Conservation (phyloP, 92 coral and sea anemone genomes). For the Plumapathes pennacea region DNA sequence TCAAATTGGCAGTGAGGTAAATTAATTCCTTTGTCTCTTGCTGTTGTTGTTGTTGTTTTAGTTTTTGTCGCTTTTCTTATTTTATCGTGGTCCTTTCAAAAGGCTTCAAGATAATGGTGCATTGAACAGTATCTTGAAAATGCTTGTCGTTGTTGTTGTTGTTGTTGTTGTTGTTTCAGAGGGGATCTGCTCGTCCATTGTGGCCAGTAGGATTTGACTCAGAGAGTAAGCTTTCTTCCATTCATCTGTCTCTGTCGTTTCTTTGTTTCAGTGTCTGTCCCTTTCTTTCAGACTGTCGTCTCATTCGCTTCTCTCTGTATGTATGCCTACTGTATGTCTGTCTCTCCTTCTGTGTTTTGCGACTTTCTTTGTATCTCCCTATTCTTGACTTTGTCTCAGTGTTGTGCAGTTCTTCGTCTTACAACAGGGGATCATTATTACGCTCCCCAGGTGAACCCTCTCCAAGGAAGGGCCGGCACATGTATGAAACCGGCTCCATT, state of each 20-base stretch:
- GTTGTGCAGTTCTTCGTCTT: neutral
- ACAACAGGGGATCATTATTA: neutral
- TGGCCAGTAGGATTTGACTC: constrained; percentile 93
- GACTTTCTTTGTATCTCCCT: too few relatives aligned
- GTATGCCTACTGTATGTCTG: too few relatives aligned
- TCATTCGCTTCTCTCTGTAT: too few relatives aligned
- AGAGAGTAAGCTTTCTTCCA: constrained; percentile 57
- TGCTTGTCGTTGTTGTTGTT: neutral
- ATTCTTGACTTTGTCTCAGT: neutral
- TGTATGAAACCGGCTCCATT: constrained; percentile 58
- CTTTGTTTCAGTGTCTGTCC: too few relatives aligned
- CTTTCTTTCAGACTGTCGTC: too few relatives aligned
- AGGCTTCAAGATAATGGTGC: too few relatives aligned
- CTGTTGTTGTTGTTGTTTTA: neutral
- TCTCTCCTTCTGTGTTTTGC: too few relatives aligned
- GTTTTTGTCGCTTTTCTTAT: neutral
- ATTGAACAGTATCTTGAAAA: too few relatives aligned
- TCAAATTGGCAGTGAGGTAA: constrained; percentile 75
- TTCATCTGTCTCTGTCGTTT: too few relatives aligned
- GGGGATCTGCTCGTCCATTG: constrained; percentile 35
- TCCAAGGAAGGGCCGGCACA: constrained; percentile 59
- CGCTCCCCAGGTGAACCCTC: constrained; percentile 55
- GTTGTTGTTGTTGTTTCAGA: constrained; percentile 5
- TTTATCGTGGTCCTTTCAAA: too few relatives aligned
- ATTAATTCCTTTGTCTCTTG: neutral